Conservation (phyloP, 2,888 invertebrate genomes). For the Parelbella ahira region DNA sequence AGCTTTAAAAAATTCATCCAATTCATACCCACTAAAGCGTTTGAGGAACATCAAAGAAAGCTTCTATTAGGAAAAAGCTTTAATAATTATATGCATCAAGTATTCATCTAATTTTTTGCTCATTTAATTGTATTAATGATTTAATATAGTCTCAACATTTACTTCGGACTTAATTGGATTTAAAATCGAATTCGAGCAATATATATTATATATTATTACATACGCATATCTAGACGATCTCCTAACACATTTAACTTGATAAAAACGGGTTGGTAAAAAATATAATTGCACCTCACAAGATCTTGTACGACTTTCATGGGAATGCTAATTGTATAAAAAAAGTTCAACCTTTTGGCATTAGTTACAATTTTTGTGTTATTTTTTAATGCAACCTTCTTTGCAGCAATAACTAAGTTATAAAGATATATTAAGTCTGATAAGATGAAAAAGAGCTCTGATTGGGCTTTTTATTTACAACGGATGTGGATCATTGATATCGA, state of each 20-base stretch:
- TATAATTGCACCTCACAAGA: no score
- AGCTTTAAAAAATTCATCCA: conserved; percentile 6
- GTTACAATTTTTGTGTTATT: no score
- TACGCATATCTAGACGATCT: conserved; percentile 2
- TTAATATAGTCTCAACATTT: neutral
- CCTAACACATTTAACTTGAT: conserved; percentile 3
- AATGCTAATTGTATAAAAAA: no score
- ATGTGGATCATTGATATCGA: conserved; percentile 10
- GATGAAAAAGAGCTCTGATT: neutral
- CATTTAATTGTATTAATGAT: neutral
- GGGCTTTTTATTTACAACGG: conserved; percentile 6
- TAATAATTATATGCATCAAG: conserved; percentile 3
- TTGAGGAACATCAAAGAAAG: no score
- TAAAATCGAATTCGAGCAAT: neutral
- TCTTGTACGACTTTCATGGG: no score
- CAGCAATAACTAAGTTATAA: no score
- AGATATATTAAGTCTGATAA: neutral
- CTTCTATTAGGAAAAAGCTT: neutral
- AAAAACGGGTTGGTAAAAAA: neutral
- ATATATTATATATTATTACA: conserved; percentile 1
- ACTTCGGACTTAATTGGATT: conserved; percentile 16
- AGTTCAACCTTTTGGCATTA: no score
- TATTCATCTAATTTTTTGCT: conserved; percentile 5
- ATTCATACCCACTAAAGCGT: no score
- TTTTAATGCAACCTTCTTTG: no score